Evolutionary conservation across 2,113 vertebrate genomes (phyloP).

Genomic region (Amblyornis subalaris): DNA sequence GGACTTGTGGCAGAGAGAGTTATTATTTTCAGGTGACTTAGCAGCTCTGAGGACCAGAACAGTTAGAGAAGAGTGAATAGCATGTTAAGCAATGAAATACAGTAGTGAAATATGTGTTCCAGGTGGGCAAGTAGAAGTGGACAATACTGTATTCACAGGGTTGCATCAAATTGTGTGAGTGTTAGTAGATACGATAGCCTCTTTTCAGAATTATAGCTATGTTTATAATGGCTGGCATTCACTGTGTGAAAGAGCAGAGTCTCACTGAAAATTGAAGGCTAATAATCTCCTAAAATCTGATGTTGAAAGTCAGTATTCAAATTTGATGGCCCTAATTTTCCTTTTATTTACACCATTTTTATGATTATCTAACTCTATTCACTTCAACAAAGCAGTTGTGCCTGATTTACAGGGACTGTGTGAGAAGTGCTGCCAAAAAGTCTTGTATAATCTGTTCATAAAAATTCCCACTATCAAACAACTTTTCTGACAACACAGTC

Average conservation of each 20-base stretch:
- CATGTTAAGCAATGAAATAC: neutral
- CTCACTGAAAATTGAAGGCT: neutral
- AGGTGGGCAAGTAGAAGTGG: neutral
- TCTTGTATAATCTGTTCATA: neutral
- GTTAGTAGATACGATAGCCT: neutral
- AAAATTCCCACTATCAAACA: neutral
- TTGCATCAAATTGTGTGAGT: neutral
- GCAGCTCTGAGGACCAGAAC: neutral
- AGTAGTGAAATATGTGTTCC: neutral
- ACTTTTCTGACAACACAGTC: neutral
- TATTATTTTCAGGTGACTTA: neutral
- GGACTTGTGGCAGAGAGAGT: neutral
- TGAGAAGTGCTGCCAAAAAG: neutral
- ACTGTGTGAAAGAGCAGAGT: neutral
- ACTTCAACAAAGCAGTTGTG: neutral
- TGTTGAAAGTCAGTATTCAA: neutral
- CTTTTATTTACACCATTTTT: slow-evolving; percentile 12
- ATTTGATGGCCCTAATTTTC: neutral
- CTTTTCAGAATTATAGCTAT: neutral
- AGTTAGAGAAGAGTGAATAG: neutral
- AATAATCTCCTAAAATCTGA: neutral
- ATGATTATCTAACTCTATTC: neutral
- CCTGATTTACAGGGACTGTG: neutral
- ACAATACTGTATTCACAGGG: neutral
- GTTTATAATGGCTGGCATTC: neutral